Percentiles rank a stretch among this genome's conserved stretches.
Conservation (phyloP, 2,113 vertebrate species). For the Pomatostomus ruficeps region DNA sequence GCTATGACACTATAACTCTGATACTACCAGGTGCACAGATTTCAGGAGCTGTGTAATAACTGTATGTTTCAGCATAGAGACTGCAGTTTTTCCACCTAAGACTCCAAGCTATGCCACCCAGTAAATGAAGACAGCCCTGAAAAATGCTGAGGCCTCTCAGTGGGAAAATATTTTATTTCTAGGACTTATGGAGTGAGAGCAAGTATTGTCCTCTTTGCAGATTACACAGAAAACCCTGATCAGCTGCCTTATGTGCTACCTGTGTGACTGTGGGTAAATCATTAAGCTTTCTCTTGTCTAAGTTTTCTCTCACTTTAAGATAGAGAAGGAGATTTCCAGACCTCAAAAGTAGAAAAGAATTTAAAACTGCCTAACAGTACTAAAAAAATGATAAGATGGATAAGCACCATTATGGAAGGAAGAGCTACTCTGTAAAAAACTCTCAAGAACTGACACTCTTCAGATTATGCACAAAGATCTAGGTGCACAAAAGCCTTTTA, state of each 20-base stretch:
- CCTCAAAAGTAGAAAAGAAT: background rate
- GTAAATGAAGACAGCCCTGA: background rate
- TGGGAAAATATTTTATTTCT: background rate
- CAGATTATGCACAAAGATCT: background rate
- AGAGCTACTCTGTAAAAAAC: background rate
- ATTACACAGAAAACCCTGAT: rapidly evolving
- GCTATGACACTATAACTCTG: background rate
- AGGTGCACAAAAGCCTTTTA: background rate
- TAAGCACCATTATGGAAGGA: background rate
- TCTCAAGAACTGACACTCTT: background rate
- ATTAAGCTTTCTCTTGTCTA: background rate
- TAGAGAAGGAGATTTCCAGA: background rate
- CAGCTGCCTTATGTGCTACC: background rate
- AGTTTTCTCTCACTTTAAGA: background rate
- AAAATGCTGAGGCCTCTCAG: background rate
- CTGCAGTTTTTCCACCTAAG: background rate
- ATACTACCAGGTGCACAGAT: background rate
- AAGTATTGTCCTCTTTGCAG: background rate
- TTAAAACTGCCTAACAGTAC: background rate
- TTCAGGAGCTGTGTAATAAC: background rate
- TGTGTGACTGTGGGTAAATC: background rate
- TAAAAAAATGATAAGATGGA: background rate
- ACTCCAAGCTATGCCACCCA: background rate
- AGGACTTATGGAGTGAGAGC: background rate
- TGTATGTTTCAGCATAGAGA: background rate